phyloP scores from a whole-genome alignment of 1,140 invertebrate genomes.

The Drosophila mauritiana region DNA sequence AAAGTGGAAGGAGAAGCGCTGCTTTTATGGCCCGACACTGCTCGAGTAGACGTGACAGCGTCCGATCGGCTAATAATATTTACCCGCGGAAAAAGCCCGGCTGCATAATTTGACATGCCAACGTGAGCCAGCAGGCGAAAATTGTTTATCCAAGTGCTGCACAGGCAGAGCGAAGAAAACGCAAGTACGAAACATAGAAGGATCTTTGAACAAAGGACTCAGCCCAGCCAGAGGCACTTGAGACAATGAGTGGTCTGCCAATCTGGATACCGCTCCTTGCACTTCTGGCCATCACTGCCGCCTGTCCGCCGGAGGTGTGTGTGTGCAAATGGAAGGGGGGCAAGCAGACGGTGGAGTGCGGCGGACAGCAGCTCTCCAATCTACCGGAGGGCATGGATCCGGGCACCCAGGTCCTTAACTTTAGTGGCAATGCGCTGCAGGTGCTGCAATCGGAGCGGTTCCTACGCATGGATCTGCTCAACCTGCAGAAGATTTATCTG shows the following conservation, averaged over 20 bases:
- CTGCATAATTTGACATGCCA: constrained; percentile 71
- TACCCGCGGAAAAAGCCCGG: constrained; percentile 38
- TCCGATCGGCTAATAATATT: constrained; percentile 67
- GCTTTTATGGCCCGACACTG: constrained; percentile 16
- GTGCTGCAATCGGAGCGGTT: constrained; percentile 91
- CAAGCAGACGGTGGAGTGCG: constrained; percentile 95
- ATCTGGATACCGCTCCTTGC: constrained; percentile 10
- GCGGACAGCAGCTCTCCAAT: constrained; percentile 89
- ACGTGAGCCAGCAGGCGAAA: constrained; percentile 67
- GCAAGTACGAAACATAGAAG: neutral
- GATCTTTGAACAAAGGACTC: constrained; percentile 3
- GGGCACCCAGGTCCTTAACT: constrained; percentile 95
- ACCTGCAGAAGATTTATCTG: constrained; percentile 94
- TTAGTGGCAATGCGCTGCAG: constrained; percentile 92
- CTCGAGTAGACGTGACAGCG: constrained; percentile 51
- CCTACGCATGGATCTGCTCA: constrained; percentile 90
- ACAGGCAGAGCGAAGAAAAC: neutral
- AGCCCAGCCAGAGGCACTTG: constrained; percentile 1
- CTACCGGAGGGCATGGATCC: constrained; percentile 93
- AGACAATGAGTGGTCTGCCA: constrained; percentile 42
- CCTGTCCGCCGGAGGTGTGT: constrained; percentile 90
- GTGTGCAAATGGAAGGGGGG: constrained; percentile 96
- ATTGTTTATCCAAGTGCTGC: constrained; percentile 1
- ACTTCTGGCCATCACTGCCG: constrained; percentile 57
- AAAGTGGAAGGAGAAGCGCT: constrained; percentile 45